Evolutionary conservation across 2,888 invertebrate species (phyloP).

Genomic region (Adelognathus sp.): DNA sequence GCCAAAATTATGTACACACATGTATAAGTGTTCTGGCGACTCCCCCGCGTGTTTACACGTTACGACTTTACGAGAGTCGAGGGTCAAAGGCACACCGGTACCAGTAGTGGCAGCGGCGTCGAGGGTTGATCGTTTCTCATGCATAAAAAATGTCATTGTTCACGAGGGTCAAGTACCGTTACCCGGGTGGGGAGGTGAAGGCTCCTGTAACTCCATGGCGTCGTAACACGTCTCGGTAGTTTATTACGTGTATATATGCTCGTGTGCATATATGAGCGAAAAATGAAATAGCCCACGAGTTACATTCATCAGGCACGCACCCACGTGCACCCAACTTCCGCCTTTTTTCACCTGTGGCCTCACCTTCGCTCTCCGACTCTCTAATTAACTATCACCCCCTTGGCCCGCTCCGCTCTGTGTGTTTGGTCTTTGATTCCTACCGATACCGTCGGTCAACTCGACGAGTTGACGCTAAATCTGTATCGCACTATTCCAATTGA

Average conservation of each 20-base stretch:
- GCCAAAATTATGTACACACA: constrained; percentile 23
- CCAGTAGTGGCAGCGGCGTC: constrained; percentile 52
- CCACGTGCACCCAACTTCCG: constrained; percentile 44
- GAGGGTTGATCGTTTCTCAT: constrained; percentile 65
- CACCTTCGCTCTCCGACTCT: constrained; percentile 32
- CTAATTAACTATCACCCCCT: constrained; percentile 40
- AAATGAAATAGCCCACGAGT: constrained; percentile 12
- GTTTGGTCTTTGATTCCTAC: constrained; percentile 31
- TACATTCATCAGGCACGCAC: constrained; percentile 43
- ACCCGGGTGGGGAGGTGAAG: constrained; percentile 29
- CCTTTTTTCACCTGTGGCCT: constrained; percentile 47
- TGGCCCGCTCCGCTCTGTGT: not conserved
- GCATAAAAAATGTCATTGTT: constrained; percentile 66
- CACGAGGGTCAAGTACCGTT: constrained; percentile 67
- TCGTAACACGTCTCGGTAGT: constrained; percentile 44
- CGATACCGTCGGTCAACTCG: constrained; percentile 26
- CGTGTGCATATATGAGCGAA: constrained; percentile 26
- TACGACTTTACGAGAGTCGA: constrained; percentile 22
- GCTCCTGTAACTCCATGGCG: constrained; percentile 24
- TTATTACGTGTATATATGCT: constrained; percentile 40
- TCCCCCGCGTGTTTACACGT: constrained; percentile 5
- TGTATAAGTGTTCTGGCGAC: constrained; percentile 8
- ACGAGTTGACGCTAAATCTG: not conserved
- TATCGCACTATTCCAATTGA: not conserved
- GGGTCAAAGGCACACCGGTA: constrained; percentile 65